Conservation (phyloP, 1,140 invertebrate species). For the Drosophila ficusphila region DNA sequence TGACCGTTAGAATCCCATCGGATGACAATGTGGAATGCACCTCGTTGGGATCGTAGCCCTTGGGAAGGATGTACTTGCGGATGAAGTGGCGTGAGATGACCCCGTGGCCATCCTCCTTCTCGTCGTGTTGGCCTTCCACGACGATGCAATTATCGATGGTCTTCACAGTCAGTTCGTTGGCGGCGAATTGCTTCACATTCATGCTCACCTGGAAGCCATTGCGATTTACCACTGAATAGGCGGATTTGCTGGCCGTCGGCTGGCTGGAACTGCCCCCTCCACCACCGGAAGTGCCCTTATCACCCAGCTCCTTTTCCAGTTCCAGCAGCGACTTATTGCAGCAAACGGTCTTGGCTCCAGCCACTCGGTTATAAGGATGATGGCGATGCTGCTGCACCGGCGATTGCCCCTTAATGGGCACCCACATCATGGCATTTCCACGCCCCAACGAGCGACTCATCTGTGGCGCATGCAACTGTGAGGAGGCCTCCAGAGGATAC, state of each 20-base stretch:
- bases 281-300: conserved; percentile 38
- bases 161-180: conserved; percentile 91
- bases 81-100: conserved; percentile 88
- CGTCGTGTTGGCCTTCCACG: conserved; percentile 89
- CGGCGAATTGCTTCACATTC: conserved; percentile 89
- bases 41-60: conserved; percentile 87
- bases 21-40: conserved; percentile 89
- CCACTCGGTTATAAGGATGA: conserved; percentile 74
- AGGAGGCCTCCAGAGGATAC: conserved; percentile 67
- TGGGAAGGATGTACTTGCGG: conserved; percentile 89
- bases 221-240: conserved; percentile 78
- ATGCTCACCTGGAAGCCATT: conserved; percentile 87
- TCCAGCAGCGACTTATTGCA: conserved; percentile 73
- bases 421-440: conserved; percentile 61
- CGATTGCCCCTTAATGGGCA: conserved; percentile 61
- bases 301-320: conserved; percentile 68
- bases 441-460: conserved; percentile 44
- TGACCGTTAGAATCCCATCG: conserved; percentile 90
- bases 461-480: conserved; percentile 51
- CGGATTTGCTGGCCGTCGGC: conserved; percentile 42
- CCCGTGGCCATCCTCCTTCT: conserved; percentile 88
- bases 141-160: conserved; percentile 89
- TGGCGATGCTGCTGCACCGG: conserved; percentile 61
- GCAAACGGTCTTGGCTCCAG: conserved; percentile 71
- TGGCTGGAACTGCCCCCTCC: conserved; percentile 11